Base-by-base conservation (phyloP, 2,113 vertebrate genomes). In the Mustelus asterias region DNA sequence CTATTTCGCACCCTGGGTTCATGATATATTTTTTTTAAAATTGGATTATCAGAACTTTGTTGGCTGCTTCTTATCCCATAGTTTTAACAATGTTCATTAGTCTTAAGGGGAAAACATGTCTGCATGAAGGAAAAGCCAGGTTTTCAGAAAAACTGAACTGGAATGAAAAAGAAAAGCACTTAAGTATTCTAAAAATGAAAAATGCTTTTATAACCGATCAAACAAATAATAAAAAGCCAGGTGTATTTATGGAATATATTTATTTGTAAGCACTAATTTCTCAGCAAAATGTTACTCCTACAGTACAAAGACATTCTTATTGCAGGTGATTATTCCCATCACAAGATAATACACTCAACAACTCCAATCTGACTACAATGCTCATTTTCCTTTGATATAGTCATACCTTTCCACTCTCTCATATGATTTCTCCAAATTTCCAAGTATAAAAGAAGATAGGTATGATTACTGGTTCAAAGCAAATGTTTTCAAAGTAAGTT, bases 291-390 rank as follows among this genome's bases (percentile, higher is more conserved):
- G 5, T 44, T 83, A 44, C 41, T 83, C n/a, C 18, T 41, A 41
- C 80, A 83, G 78, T 83, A 41, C 78, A 80, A 48, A 83, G 80
- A 44, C 80, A 83, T 83, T 83, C 80, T 83, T 83, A 83, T 83
- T 41, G 18, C 80, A 83, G 80, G 16, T 83, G 80, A 18, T 41
- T 83, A 41, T 83, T n/a, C n/a, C 37, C 80, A 83, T 41, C 80
- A 83, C 37, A 83, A 83, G 37, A 41, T 7, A 83, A 41, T 44
- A 83, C 80, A 83, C 20, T 83, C 37, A 83, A 83, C 37, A 44
- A 83, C 13, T 41, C 80, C 33, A 80, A 4, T 83, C 37, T 33
- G 72, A 76, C 72, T 83, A 83, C 6, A 16, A 20, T 16, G 37
- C 37, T 33, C 10, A 83, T 83, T 83, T 83, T 83, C 16, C 37